Base-by-base conservation (phyloP, 2,113 vertebrate genomes). In the Odontophorus gujanensis region DNA sequence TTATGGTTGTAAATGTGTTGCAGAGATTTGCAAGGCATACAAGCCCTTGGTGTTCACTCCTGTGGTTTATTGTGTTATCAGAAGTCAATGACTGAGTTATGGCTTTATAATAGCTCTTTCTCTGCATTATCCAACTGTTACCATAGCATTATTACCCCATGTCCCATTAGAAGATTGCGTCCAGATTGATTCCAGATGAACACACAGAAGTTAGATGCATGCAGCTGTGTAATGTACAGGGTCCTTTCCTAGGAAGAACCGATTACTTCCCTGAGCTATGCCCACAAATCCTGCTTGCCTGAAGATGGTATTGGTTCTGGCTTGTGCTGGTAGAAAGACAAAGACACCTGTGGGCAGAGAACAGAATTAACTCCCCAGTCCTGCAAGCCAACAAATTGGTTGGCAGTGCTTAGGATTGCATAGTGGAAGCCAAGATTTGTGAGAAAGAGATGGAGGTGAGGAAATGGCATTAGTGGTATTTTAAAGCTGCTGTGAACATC, bases 11-110 rank as follows among this genome's bases (percentile, higher is more conserved):
- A 96, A 96, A 95, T 93, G 90, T 90, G 89, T 82, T 61, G 94
- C 89, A 85, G 87, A 82, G 67, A 82, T 78, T 87, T 40, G 81
- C 85, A 81, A 77, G 85, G 80, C 91, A 78, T 89, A 91, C 65
- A 72, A 13, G 73, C 82, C 3, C 30, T 81, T 72, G 90, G 40
- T 81, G 86, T 80, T 95, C 88, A 85, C 67, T 81, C 88, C 79
- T 42, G n/a, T 73, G 93, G 86, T 94, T 97, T 93, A 96, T 95
- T 91, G 77, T 45, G 62, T 87, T 97, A 96, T 95, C 86, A 82
- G 94, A 87, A 92, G 63, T 53, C 94, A 80, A 57, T 89, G 94
- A 89, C 89, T 96, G 94, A 94, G 71, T 97, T 96, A 97, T 69
- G 71, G 80, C 89, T 86, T 87, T 61, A 14, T 87, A 96, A 95